Conservation (phyloP, 2,888 invertebrate species). For the Volucella bombylans region DNA sequence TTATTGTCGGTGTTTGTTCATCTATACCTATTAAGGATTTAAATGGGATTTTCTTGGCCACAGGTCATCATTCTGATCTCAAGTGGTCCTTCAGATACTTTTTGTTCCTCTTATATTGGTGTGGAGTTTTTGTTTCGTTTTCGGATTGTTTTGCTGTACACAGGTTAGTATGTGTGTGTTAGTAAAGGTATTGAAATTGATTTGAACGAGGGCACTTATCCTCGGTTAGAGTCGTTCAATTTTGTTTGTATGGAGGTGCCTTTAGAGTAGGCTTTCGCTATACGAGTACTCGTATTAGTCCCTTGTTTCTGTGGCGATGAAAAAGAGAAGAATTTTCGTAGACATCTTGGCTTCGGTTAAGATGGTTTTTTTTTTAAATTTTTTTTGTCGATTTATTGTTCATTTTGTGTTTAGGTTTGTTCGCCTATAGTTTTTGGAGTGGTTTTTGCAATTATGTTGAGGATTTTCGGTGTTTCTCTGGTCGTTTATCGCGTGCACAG, state of each 20-base stretch:
- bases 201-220: conserved; percentile 70
- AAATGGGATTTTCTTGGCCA: conserved; percentile 71
- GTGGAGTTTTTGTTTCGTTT: conserved; percentile 26
- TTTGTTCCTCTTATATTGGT: conserved; percentile 59
- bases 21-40: conserved; percentile 64
- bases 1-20: conserved; percentile 73
- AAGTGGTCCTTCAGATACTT: conserved; percentile 66
- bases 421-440: conserved; percentile 46
- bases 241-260: conserved; percentile 17
- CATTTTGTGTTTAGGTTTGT: conserved; percentile 4
- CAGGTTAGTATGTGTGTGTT: not conserved
- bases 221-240: conserved; percentile 40
- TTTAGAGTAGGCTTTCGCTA: not conserved
- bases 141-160: conserved; percentile 3
- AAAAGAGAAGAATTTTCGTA: conserved; percentile 43
- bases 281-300: not conserved
- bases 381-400: conserved; percentile 10
- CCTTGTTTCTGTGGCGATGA: conserved; percentile 5
- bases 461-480: conserved; percentile 44
- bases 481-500: conserved; percentile 49
- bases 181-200: conserved; percentile 21
- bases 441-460: conserved; percentile 64
- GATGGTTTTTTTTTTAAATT: conserved; percentile 19
- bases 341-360: conserved; percentile 62
- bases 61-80: conserved; percentile 71